Percentiles rank a stretch among this genome's conserved stretches.
These are phyloP conservation scores for Hydrophis major DNA, from an alignment of 2,797 vertebrate genomes.

Conservation along the genomic window DNA sequence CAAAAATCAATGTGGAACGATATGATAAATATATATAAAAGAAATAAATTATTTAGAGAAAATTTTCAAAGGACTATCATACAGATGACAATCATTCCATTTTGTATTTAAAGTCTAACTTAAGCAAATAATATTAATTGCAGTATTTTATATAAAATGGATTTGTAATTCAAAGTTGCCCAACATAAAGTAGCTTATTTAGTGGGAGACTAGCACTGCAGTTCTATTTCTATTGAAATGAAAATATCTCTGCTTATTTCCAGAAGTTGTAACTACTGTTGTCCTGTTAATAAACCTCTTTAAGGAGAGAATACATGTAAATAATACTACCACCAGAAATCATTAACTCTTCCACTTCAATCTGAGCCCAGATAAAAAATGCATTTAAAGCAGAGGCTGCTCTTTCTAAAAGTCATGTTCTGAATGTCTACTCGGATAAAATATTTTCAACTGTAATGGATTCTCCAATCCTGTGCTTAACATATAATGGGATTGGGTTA, in stretches of 20 bases:
- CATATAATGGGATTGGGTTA: background rate
- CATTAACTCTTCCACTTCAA: background rate
- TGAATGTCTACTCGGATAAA: too few relatives aligned
- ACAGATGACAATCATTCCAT: background rate
- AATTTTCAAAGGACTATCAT: background rate
- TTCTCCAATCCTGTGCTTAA: background rate
- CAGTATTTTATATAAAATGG: background rate
- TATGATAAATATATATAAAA: too few relatives aligned
- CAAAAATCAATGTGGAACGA: too few relatives aligned
- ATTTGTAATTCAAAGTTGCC: background rate
- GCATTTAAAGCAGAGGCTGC: background rate
- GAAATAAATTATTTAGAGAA: conserved; percentile 1
- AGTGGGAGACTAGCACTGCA: background rate
- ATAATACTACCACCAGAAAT: background rate
- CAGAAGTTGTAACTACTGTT: background rate
- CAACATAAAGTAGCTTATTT: background rate
- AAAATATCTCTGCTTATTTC: background rate
- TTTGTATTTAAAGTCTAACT: background rate
- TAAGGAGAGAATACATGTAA: background rate
- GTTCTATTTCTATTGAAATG: background rate
- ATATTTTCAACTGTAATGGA: background rate
- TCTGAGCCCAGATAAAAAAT: background rate
- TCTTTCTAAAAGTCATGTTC: background rate
- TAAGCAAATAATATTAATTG: background rate
- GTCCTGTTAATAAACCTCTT: background rate